Evolutionary conservation across 2,888 invertebrate genomes (phyloP).

Genomic region (Ormia ochracea): DNA sequence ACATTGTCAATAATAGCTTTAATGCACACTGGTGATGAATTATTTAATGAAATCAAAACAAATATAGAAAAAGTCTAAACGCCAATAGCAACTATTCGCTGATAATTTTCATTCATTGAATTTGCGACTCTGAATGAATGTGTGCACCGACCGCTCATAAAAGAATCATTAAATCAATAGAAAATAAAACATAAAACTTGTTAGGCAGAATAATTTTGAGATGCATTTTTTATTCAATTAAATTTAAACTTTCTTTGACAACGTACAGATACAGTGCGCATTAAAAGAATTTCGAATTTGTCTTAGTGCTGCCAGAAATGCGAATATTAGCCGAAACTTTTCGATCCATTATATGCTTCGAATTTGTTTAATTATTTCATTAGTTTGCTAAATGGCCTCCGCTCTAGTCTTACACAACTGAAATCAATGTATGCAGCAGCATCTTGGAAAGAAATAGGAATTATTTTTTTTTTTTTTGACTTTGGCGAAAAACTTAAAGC

Average conservation of each 20-base stretch:
- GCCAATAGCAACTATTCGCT: conserved; percentile 9
- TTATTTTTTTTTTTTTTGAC: too few species aligned
- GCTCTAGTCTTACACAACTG: too few species aligned
- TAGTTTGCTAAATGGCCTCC: too few species aligned
- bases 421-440: too few species aligned
- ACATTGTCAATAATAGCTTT: conserved; percentile 62
- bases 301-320: too few species aligned
- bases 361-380: too few species aligned
- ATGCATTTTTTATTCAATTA: conserved; percentile 15
- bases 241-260: conserved; percentile 15
- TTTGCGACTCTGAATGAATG: conserved; percentile 24
- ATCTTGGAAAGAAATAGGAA: too few species aligned
- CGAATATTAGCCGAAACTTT: too few species aligned
- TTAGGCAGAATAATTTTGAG: not conserved
- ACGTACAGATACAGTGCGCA: not conserved
- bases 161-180: conserved; percentile 51
- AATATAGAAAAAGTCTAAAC: conserved; percentile 4
- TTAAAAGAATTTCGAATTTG: not conserved
- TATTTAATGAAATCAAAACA: conserved; percentile 55
- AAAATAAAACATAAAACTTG: conserved; percentile 26
- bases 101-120: conserved; percentile 36
- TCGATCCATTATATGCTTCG: too few species aligned
- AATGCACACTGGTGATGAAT: conserved; percentile 61
- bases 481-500: too few species aligned
- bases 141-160: conserved; percentile 8